Evolutionary conservation across 2,888 invertebrate genomes (phyloP).

Genomic region (Microchrysa polita): DNA sequence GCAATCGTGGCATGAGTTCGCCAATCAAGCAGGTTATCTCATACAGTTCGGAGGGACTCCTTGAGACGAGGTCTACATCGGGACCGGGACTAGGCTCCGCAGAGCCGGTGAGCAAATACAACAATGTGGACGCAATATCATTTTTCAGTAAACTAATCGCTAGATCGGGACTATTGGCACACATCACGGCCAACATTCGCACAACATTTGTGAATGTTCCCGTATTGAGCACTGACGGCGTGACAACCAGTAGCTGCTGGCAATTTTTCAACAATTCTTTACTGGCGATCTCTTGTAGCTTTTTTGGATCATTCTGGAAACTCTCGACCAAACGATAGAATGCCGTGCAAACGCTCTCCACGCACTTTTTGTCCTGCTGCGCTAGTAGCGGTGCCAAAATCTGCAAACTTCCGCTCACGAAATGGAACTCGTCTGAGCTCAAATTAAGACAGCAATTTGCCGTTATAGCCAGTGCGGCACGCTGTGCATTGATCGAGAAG

Average conservation of each 20-base stretch:
- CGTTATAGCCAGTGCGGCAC: slow-evolving; percentile 94
- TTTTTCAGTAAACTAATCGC: slow-evolving; percentile 91
- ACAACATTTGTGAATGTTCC: slow-evolving; percentile 96
- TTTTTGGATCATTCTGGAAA: slow-evolving; percentile 89
- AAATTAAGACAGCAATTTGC: slow-evolving; percentile 98
- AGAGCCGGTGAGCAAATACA: slow-evolving; percentile 93
- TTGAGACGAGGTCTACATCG: slow-evolving; percentile 85
- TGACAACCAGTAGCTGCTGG: slow-evolving; percentile 90
- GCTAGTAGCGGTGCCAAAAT: slow-evolving; percentile 82
- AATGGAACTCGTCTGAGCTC: slow-evolving; percentile 92
- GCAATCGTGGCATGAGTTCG: slow-evolving; percentile 96
- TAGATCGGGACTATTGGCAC: slow-evolving; percentile 92
- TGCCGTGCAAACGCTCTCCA: slow-evolving; percentile 95
- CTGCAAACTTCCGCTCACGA: slow-evolving; percentile 87
- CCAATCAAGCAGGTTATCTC: slow-evolving; percentile 97
- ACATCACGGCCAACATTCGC: slow-evolving; percentile 96
- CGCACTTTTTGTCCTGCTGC: slow-evolving; percentile 96
- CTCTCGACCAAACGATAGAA: slow-evolving; percentile 97
- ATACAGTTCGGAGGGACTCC: slow-evolving; percentile 95
- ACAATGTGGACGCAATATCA: slow-evolving; percentile 94
- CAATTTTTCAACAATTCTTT: slow-evolving; percentile 87
- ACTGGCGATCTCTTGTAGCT: slow-evolving; percentile 93
- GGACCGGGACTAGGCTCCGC: slow-evolving; percentile 66
- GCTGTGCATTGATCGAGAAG: slow-evolving; percentile 97
- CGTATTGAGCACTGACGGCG: slow-evolving; percentile 94